These are phyloP conservation scores for Conus ventricosus DNA, from an alignment of 1,140 invertebrate species.

Conservation along the genomic window DNA sequence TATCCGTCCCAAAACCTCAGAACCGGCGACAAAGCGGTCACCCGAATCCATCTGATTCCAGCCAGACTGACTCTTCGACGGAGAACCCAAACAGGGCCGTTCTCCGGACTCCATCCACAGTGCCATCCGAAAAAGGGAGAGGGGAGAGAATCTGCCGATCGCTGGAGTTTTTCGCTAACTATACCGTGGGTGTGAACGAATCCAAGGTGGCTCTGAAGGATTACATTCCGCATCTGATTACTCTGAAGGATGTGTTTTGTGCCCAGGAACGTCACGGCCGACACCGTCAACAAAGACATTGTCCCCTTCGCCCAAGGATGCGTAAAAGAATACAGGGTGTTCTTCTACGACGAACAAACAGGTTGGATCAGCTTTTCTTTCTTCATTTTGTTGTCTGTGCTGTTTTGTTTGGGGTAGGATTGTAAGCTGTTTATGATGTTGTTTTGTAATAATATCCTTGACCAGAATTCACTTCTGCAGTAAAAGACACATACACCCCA, in stretches of 20 bases:
- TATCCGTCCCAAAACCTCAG: not conserved
- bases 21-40: not conserved
- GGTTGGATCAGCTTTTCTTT: not conserved
- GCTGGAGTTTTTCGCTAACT: constrained; percentile 29
- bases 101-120: not conserved
- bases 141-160: constrained; percentile 6
- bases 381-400: not conserved
- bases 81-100: not conserved
- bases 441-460: too few species aligned
- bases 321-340: constrained; percentile 25
- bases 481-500: too few species aligned
- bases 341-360: constrained; percentile 9
- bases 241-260: not conserved
- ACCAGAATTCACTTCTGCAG: too few species aligned
- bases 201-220: not conserved
- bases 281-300: not conserved
- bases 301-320: constrained; percentile 33
- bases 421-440: too few species aligned
- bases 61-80: not conserved
- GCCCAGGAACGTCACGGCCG: not conserved
- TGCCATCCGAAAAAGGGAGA: not conserved
- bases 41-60: not conserved
- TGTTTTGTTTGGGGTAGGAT: not conserved
- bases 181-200: constrained; percentile 21
- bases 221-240: not conserved